Evolutionary conservation across 2,888 invertebrate genomes (phyloP).

Genomic region (Meghimatium bilineatum): DNA sequence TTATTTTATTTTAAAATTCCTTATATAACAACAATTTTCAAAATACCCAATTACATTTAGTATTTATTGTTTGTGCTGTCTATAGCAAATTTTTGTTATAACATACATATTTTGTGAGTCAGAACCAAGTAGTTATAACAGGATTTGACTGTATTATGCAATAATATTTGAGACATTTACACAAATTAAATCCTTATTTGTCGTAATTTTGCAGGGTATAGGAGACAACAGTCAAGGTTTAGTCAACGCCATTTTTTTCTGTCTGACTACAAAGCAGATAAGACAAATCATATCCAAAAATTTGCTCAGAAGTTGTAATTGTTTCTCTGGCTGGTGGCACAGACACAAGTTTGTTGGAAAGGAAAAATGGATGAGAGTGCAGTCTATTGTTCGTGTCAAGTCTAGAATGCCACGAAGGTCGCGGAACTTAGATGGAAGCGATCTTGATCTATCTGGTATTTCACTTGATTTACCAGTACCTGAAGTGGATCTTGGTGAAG

Average conservation of each 20-base stretch:
- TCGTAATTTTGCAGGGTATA: conserved; percentile 53
- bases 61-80: too few species aligned
- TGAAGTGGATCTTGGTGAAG: conserved; percentile 41
- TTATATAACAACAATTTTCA: too few species aligned
- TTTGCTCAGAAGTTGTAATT: conserved; percentile 31
- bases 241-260: conserved; percentile 57
- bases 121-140: too few species aligned
- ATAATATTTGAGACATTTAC: not conserved
- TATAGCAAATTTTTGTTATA: too few species aligned
- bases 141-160: not conserved
- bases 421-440: conserved; percentile 50
- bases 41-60: too few species aligned
- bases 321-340: conserved; percentile 43
- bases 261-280: conserved; percentile 55
- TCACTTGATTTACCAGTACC: conserved; percentile 50
- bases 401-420: not conserved
- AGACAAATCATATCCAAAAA: conserved; percentile 46
- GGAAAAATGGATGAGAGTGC: conserved; percentile 36
- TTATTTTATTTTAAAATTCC: too few species aligned
- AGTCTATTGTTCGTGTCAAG: conserved; percentile 44
- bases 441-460: conserved; percentile 52
- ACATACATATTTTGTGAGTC: too few species aligned
- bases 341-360: conserved; percentile 15
- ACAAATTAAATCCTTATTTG: not conserved
- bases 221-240: conserved; percentile 60